These are phyloP conservation scores for Oceanites oceanicus DNA, from an alignment of 2,113 vertebrate genomes.

Conservation along the genomic window DNA sequence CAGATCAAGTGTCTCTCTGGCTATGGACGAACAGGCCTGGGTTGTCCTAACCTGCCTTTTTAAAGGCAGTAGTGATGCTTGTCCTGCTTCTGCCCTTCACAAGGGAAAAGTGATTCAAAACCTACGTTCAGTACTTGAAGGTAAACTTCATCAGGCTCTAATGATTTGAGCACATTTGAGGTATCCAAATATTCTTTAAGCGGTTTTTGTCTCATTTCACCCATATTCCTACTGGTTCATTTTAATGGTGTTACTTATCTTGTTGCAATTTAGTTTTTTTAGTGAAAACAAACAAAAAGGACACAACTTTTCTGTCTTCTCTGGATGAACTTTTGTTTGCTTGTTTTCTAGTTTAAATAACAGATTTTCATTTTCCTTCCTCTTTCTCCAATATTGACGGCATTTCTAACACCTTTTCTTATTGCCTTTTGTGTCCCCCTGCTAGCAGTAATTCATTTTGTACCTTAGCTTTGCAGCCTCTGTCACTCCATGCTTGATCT, in stretches of 20 bases:
- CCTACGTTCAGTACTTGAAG: neutral
- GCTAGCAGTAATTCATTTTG: constrained; percentile 41
- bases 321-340: constrained; percentile 16
- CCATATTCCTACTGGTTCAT: neutral
- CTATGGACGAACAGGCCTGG: neutral
- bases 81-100: neutral
- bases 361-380: constrained; percentile 19
- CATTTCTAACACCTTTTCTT: constrained; percentile 46
- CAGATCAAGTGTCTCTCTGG: neutral
- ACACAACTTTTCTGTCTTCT: neutral
- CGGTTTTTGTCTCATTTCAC: neutral
- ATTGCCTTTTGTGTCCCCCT: constrained; percentile 17
- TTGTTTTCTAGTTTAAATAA: constrained; percentile 42
- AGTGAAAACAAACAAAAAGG: neutral
- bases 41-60: neutral
- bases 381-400: constrained; percentile 9
- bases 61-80: neutral
- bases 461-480: constrained; percentile 24
- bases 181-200: neutral
- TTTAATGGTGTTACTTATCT: neutral
- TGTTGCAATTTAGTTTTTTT: neutral
- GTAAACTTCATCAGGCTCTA: neutral
- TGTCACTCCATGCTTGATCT: neutral
- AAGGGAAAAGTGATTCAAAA: neutral
- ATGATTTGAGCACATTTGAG: neutral